phyloP scores from a whole-genome alignment of 1,140 invertebrate genomes.

The Drosophila trapezifrons region DNA sequence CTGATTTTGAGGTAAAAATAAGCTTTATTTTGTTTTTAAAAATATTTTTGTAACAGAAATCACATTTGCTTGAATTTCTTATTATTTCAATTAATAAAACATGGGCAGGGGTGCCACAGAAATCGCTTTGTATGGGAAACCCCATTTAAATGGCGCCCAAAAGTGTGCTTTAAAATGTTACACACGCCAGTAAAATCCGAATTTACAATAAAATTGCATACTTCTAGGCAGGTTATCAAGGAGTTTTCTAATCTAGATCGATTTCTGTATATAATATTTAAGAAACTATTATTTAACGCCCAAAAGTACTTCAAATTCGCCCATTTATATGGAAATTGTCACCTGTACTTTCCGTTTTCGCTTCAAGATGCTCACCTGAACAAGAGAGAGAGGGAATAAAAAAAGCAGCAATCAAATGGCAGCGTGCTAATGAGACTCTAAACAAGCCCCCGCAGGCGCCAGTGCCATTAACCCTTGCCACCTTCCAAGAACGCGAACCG shows the following conservation, averaged over 20 bases:
- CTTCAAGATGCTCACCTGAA: conserved; percentile 11
- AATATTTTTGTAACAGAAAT: not conserved
- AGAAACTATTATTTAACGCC: not conserved
- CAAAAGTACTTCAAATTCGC: not conserved
- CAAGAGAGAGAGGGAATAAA: conserved; percentile 11
- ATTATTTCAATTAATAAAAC: too few species aligned
- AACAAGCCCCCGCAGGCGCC: conserved; percentile 53
- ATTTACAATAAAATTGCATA: too few species aligned
- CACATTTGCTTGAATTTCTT: too few species aligned
- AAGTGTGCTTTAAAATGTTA: not conserved
- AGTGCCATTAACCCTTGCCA: conserved; percentile 31
- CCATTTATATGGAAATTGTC: conserved; percentile 21
- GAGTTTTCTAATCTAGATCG: not conserved
- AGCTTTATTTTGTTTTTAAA: not conserved
- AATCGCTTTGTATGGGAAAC: not conserved
- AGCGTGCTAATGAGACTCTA: conserved; percentile 77
- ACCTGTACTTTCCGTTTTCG: conserved; percentile 5
- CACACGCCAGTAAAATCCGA: too few species aligned
- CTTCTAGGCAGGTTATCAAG: too few species aligned
- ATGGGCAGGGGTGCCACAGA: not conserved
- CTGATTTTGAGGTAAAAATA: too few species aligned
- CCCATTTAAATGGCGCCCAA: not conserved
- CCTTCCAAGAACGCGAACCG: not conserved
- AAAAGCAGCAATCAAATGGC: conserved; percentile 25
- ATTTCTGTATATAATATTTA: not conserved